Evolutionary conservation across 2,888 invertebrate species (phyloP).

Genomic region (Drosophila silvestris): DNA sequence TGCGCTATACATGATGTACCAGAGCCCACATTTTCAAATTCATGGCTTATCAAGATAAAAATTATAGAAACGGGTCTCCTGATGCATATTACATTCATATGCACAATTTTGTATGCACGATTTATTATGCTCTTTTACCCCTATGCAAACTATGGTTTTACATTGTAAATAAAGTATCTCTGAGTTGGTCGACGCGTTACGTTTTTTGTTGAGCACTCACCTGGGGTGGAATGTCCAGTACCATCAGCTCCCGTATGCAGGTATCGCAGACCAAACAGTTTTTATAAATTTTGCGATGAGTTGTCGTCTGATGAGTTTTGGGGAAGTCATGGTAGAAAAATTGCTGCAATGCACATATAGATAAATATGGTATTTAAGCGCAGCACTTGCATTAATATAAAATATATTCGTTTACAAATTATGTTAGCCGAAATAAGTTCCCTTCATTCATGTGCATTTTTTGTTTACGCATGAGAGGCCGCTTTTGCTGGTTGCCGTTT

Average conservation of each 20-base stretch:
- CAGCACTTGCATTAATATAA: not conserved
- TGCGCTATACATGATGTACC: not conserved
- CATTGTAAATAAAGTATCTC: constrained; percentile 42
- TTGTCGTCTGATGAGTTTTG: constrained; percentile 84
- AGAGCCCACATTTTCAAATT: not conserved
- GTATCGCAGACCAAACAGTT: constrained; percentile 86
- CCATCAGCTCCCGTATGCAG: constrained; percentile 86
- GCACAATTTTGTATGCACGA: not conserved
- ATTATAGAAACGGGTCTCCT: not conserved
- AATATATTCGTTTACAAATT: not conserved
- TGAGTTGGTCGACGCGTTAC: constrained; percentile 9
- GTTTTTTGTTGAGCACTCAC: constrained; percentile 66
- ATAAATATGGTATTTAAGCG: not conserved
- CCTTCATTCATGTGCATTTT: not conserved
- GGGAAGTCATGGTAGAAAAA: constrained; percentile 86
- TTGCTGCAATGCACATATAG: constrained; percentile 76
- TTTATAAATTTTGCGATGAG: constrained; percentile 84
- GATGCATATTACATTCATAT: not conserved
- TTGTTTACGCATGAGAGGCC: not conserved
- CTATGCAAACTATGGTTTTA: not conserved
- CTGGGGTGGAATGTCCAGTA: constrained; percentile 86
- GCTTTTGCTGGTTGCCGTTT: not conserved
- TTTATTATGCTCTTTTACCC: constrained; percentile 6
- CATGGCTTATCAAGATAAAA: not conserved
- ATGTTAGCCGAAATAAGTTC: not conserved